Evolutionary conservation across 2,797 vertebrate species (phyloP).

Genomic region (Enteromius paludinosus): DNA sequence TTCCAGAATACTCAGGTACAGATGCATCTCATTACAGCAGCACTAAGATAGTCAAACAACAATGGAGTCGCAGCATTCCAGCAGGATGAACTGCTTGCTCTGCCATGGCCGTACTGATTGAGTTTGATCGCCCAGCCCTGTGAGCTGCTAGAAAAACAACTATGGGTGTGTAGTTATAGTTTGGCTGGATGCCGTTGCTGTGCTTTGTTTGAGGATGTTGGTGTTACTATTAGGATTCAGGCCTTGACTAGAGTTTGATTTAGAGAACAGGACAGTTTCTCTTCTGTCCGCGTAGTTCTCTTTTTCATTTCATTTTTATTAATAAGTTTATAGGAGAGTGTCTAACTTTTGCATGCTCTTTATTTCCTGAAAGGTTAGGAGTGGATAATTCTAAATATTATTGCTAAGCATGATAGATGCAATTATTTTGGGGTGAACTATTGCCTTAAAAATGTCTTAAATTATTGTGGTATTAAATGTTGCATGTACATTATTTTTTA

Average conservation of each 20-base stretch:
- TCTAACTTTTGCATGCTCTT: neutral
- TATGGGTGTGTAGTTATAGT: slow-evolving; percentile 7
- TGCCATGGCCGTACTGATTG: slow-evolving; percentile 32
- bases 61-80: neutral
- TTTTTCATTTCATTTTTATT: neutral
- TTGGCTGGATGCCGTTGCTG: slow-evolving; percentile 10
- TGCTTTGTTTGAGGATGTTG: slow-evolving; percentile 1
- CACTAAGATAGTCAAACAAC: neutral
- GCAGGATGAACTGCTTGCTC: neutral
- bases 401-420: no score
- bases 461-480: no score
- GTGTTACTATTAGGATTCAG: slow-evolving; percentile 6
- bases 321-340: neutral
- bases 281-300: neutral
- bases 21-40: neutral
- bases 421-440: no score
- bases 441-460: no score
- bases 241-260: slow-evolving; percentile 1
- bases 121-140: slow-evolving; percentile 43
- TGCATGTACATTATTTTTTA: no score
- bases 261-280: slow-evolving; percentile 2
- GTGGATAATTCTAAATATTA: neutral
- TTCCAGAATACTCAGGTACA: slow-evolving; percentile 43
- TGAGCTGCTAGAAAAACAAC: slow-evolving; percentile 40
- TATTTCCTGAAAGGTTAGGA: neutral